Base-by-base conservation (phyloP, 2,113 vertebrate genomes). In the Rutilus rutilus region DNA sequence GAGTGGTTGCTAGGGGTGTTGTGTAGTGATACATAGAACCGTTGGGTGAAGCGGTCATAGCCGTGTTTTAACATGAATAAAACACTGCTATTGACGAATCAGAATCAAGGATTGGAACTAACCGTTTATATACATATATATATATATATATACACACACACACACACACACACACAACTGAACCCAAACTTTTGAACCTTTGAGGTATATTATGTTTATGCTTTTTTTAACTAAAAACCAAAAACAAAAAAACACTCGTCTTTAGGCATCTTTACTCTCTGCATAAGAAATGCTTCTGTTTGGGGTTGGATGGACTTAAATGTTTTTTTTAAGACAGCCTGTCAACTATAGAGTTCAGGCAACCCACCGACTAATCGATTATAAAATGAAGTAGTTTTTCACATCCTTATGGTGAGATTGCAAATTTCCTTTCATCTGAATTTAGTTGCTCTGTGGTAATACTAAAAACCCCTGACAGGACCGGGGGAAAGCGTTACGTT, bases 391-490 rank as follows among this genome's bases (percentile, higher is more conserved):
- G 11, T 23, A 5, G 14, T 33, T 54, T 77, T 77, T 11, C 47
- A 54, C 47, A 27, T 50, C 47, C 74, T 54, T 27, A 52, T 77
- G 27, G 47, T 65, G 17, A 81, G 15, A 17, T 45, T 30, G 39
- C 8, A 81, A 39, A 42, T 25, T 27, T 19, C 57, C n/a, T 65
- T 81, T 42, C 64, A 42, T 59, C 11, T 57, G 4, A 19, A 47
- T 47, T 21, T 45, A 19, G 78, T 64, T 25, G 39, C 59, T 64
- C 59, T 80, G 78, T 0, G 57, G 15, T 65, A 81, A 81, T 0
- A 4, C 78, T 65, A n/a, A 27, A 25, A 50, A 81, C 23, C 17
- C 42, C 60, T 81, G 60, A 50, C 78, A 81, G 60, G 25, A 17
- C 12, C 25, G 2, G 36, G 39, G 60, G n/a, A 50, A 81, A 30